phyloP scores from a whole-genome alignment of 2,797 vertebrate genomes.

The Leptodactylus fallax region DNA sequence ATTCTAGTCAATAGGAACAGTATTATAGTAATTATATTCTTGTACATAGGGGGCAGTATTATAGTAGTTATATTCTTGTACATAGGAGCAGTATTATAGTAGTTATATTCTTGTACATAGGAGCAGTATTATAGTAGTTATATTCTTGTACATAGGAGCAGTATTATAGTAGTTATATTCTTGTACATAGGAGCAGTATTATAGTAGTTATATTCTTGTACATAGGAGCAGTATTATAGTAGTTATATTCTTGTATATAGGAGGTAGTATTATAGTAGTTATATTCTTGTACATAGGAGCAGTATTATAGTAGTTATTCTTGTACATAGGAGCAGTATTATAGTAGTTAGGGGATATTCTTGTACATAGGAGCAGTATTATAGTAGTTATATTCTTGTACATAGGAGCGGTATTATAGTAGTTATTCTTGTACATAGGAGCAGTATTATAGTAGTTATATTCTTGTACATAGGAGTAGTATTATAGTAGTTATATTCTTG shows the following conservation, averaged over 20 bases:
- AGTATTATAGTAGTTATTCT: not conserved
- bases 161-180: slow-evolving; percentile 5
- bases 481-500: no score
- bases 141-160: not conserved
- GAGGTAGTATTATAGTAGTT: no score
- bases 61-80: slow-evolving; percentile 10
- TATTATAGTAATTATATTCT: not conserved
- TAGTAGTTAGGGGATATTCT: slow-evolving; percentile 17
- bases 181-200: no score
- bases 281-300: no score
- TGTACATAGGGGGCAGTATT: not conserved
- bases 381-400: no score
- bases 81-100: slow-evolving; percentile 5
- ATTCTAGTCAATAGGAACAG: not conserved
- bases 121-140: not conserved
- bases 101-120: not conserved
- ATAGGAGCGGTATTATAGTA: not conserved
- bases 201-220: no score
- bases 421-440: slow-evolving; percentile 2
- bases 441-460: no score
- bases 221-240: no score
- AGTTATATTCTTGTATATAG: no score
- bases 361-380: not conserved
- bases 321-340: not conserved
- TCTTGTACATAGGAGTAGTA: no score